Percentiles rank a stretch among this genome's conserved stretches.
Conservation (phyloP, 2,888 invertebrate species). For the Agrenia bidenticulata region DNA sequence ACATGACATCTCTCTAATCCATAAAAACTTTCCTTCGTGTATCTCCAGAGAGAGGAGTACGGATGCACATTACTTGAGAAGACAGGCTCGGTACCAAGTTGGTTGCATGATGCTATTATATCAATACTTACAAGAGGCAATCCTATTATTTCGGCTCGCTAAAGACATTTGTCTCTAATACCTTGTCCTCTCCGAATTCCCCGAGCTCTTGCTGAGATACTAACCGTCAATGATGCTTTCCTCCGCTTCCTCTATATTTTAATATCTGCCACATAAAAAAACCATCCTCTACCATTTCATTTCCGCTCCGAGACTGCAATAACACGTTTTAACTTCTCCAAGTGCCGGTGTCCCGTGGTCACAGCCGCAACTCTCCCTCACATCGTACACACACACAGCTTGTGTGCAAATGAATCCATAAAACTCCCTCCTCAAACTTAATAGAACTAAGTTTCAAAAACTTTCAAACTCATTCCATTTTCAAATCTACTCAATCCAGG, state of each 20-base stretch:
- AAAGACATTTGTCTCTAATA: slow-evolving; percentile 46
- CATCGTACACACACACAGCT: background rate
- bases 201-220: slow-evolving; percentile 40
- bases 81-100: background rate
- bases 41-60: slow-evolving; percentile 20
- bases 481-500: too few species aligned
- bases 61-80: slow-evolving; percentile 18
- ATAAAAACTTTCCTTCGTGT: slow-evolving; percentile 10
- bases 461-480: too few species aligned
- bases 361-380: slow-evolving; percentile 17
- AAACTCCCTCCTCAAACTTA: too few species aligned
- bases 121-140: slow-evolving; percentile 27
- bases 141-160: slow-evolving; percentile 48
- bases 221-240: slow-evolving; percentile 36
- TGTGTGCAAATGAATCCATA: background rate
- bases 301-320: background rate
- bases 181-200: slow-evolving; percentile 23
- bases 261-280: slow-evolving; percentile 19
- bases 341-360: slow-evolving; percentile 13
- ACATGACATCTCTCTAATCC: slow-evolving; percentile 24
- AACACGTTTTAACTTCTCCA: slow-evolving; percentile 10
- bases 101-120: slow-evolving; percentile 7
- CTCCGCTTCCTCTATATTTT: slow-evolving; percentile 13
- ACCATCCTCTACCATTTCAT: slow-evolving; percentile 6
- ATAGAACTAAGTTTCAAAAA: too few species aligned